Conservation (phyloP, 2,113 vertebrate genomes). For the Nestor notabilis region DNA sequence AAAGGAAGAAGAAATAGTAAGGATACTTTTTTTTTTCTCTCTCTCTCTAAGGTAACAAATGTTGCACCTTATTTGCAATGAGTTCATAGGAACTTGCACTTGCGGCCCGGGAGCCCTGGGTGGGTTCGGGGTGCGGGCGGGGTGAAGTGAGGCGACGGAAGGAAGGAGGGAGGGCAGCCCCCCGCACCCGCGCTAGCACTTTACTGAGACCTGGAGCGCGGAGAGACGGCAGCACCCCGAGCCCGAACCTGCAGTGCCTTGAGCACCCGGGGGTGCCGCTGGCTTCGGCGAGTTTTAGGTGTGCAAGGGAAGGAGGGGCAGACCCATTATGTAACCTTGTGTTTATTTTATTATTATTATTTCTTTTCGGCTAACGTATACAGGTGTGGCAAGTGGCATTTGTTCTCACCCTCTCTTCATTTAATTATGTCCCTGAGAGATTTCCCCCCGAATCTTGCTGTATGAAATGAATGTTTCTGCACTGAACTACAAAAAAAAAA, state of each 20-base stretch:
- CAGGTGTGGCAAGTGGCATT: conserved; percentile 39
- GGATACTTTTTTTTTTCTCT: neutral
- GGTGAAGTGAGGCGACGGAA: neutral
- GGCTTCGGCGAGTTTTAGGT: conserved; percentile 10
- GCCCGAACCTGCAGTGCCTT: conserved; percentile 52
- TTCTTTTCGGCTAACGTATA: neutral
- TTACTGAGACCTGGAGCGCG: conserved; percentile 81
- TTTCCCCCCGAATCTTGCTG: conserved; percentile 9
- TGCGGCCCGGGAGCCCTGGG: conserved; percentile 23
- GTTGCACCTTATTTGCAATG: conserved; percentile 49
- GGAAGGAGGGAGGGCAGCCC: neutral
- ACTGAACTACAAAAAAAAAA: conserved; percentile 62
- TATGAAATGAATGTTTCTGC: conserved; percentile 67
- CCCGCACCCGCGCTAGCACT: conserved; percentile 81
- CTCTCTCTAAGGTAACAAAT: neutral
- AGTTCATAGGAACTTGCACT: conserved; percentile 68
- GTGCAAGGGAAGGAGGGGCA: conserved; percentile 8
- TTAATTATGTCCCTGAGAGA: conserved; percentile 40
- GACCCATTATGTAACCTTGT: neutral
- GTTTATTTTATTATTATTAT: neutral
- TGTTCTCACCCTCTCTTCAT: conserved; percentile 30
- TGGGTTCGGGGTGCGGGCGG: neutral
- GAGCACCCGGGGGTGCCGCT: conserved; percentile 2
- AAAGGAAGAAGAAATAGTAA: conserved; percentile 3
- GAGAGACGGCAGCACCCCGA: conserved; percentile 59